Evolutionary conservation across 1,140 invertebrate species (phyloP), one percentile per base, ranked within the genome.

Genomic region (Atta texana): DNA sequence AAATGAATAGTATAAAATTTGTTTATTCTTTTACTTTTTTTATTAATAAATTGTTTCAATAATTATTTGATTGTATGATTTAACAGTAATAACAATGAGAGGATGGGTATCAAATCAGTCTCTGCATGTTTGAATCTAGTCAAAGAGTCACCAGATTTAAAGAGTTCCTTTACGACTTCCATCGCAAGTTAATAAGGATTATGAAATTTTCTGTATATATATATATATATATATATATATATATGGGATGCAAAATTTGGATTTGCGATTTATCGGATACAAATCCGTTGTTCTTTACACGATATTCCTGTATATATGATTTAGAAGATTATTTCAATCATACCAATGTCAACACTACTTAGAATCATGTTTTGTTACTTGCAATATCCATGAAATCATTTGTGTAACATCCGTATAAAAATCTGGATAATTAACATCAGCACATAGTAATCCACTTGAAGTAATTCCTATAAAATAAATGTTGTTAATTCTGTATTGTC

Each of bases 381-480:
- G 3, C 14, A 59, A 57, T 44, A 71, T 81, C 78, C 34, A 71
- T 53, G 78, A 18, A 21, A 71, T 10, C 64, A 81, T 71, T 39
- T 5, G 78, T 21, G 64, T 18, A 16, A 81, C 51, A 14, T 81
- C 66, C 5, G 78, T 81, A n/a, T 71, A 81, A 4, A 69, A 81
- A 81, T 81, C 77, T 24, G 63, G 77, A 14, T 55, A 53, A 3
- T 80, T 24, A 24, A 80, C 28, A 3, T 68, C 12, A 12, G 77
- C 63, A 31, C 77, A 80, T 39, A 53, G 2, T 39, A 68, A 0
- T 34, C 63, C 77, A 3, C 34, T 80, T 34, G 77, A 69, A 55
- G 77, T 80, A n/a, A 80, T 57, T 7, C 77, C 63, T 80, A 34
- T 7, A 69, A 80, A 49, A 77, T 49, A 49, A 44, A 39, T 68